Evolutionary conservation across 1,140 invertebrate genomes (phyloP), one percentile per base, ranked within the genome.

Genomic region (Lucilia sericata): DNA sequence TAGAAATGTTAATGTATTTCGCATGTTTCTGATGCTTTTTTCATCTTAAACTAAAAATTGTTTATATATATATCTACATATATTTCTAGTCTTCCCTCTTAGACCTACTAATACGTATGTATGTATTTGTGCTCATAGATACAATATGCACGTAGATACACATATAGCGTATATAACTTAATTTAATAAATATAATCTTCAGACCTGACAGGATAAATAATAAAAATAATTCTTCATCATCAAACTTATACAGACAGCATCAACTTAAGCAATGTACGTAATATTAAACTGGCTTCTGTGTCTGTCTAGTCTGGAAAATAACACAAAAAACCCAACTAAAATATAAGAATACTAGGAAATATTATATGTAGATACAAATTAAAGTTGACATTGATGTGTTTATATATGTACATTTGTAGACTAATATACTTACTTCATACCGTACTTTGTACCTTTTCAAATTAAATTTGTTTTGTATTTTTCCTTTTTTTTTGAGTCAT

Each of bases 121-220:
- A 36, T 36, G 36, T 36, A 42, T 42, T 8, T 2, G 42, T 10
- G 5, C 42, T 42, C n/a, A 42, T 42, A 5, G 0, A 7, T 30
- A 42, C 42, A 42, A 7, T 36, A 42, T 42, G 5, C 42, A 42
- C 42, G 5, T 42, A 42, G 42, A 42, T 42, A 42, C 42, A 3
- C 36, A 36, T 10, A 42, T 42, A 30, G 3, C 25, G 42, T 42
- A 42, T 42, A 42, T 42, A 42, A 42, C 5, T 42, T 42, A 42
- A 42, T 42, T 5, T 42, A 42, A 42, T 42, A 42, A 7, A 42
- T 42, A 42, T 42, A 42, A 42, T 42, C 42, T 42, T 42, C 42
- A 60, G 55, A 55, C 74, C 80, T 84, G 78, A 75, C 55, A 80
- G 30, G 65, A 78, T 19, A 47, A 47, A 78, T 78, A 78, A 78